phyloP scores from a whole-genome alignment of 2,888 invertebrate species.

The Metopia argyrocephala region DNA sequence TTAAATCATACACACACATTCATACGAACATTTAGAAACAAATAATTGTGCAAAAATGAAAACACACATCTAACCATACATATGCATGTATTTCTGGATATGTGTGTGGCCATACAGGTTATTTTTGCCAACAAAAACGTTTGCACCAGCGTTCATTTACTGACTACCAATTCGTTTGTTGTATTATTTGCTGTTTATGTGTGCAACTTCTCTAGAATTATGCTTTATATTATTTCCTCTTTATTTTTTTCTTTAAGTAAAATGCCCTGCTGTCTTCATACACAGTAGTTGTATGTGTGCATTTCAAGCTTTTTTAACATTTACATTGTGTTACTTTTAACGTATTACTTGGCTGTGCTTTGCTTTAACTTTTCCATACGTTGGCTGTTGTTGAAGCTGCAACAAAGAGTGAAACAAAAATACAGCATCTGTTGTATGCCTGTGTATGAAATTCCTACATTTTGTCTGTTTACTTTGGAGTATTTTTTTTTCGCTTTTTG shows the following conservation, averaged over 20 bases:
- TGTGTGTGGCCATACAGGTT: conserved; percentile 57
- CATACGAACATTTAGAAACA: conserved; percentile 30
- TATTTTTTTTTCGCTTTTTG: conserved; percentile 5
- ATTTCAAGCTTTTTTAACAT: conserved; percentile 16
- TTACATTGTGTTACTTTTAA: conserved; percentile 38
- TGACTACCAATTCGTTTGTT: not conserved
- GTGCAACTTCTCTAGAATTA: not conserved
- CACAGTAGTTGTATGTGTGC: not conserved
- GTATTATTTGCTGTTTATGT: not conserved
- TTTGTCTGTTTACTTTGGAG: conserved; percentile 41
- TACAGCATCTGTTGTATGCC: conserved; percentile 53
- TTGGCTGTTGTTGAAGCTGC: conserved; percentile 17
- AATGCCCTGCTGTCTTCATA: not conserved
- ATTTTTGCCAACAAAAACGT: conserved; percentile 55
- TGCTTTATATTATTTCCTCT: conserved; percentile 3
- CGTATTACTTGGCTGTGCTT: conserved; percentile 29
- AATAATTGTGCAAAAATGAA: not conserved
- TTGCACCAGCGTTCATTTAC: no score
- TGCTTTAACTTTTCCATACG: conserved; percentile 35
- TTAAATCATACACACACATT: not conserved
- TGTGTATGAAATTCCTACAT: conserved; percentile 18
- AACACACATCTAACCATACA: not conserved
- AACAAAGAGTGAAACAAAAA: no score
- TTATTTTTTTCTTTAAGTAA: conserved; percentile 14
- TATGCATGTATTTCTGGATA: no score